Evolutionary conservation across 1,140 invertebrate genomes (phyloP), one percentile per base, ranked within the genome.

Genomic region (Bombus difficillimus): DNA sequence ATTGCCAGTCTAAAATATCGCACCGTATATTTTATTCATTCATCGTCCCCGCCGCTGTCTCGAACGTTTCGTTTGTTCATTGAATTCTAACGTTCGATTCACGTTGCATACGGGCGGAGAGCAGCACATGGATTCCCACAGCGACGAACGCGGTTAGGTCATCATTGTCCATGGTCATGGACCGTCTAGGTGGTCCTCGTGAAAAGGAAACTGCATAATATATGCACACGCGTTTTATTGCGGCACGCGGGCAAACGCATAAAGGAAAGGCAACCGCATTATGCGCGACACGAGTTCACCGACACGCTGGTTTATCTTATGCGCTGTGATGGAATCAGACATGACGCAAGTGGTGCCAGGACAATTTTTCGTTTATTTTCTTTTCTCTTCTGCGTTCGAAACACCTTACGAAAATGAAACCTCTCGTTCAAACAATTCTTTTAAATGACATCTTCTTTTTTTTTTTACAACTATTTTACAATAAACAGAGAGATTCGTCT

Each of bases 201-300:
- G 87, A 90, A 91, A 91, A 90, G 90, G 88, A 88, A 89, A 88
- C 90, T 90, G 90, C 87, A 89, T 91, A 90, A 88, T 79, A 79
- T 83, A 83, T 83, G 85, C 78, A 81, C 83, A 85, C 85, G 83
- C 79, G 89, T 90, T 92, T 92, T 92, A 92, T 91, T 91, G 80
- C 85, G 73, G 73, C 78, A 69, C 82, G 59, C 85, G 73, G 68
- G 57, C 83, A 77, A 74, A 78, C 85, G 59, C 43, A 66, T 66
- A 64, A 69, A 64, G n/a, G 47, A 53, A 85, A 69, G 82, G 43
- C 39, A 62, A 28, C 64, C 86, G 73, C 73, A 77, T 88, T 88
- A 88, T 81, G 68, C 76, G 83, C 78, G 83, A 74, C 84, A 81
- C 80, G 79, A 41, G 79, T 83, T 86, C 87, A 88, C 84, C 73